Evolutionary conservation across 2,113 vertebrate species (phyloP).

Genomic region (Egretta garzetta): DNA sequence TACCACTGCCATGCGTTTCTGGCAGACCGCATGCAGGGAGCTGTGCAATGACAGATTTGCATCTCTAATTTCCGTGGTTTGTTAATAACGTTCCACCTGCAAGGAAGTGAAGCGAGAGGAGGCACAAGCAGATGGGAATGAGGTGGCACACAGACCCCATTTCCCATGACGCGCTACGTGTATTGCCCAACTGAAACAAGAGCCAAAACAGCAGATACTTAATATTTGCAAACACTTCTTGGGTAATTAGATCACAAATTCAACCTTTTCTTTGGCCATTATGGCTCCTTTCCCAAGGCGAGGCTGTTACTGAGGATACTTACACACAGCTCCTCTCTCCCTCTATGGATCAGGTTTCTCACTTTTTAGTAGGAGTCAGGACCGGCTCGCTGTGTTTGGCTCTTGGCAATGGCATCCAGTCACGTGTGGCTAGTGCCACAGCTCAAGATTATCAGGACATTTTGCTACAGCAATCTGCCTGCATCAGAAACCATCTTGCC

Average conservation of each 20-base stretch:
- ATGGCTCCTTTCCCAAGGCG: not conserved
- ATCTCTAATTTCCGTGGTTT: not conserved
- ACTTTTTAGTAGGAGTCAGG: not conserved
- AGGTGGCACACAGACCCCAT: not conserved
- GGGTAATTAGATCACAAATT: not conserved
- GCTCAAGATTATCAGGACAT: not conserved
- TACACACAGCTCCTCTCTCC: not conserved
- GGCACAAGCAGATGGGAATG: slow-evolving; percentile 1
- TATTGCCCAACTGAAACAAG: not conserved
- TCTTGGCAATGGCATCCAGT: not conserved
- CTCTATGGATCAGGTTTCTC: not conserved
- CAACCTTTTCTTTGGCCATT: not conserved
- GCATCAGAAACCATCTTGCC: not conserved
- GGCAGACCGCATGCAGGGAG: not conserved
- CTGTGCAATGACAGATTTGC: not conserved
- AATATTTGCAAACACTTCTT: not conserved
- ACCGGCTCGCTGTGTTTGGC: not conserved
- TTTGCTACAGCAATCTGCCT: not conserved
- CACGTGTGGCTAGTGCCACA: not conserved
- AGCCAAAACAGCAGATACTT: not conserved
- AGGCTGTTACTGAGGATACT: not conserved
- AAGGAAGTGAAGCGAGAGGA: not conserved
- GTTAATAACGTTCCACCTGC: not conserved
- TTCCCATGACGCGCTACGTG: not conserved
- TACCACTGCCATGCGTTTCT: not conserved